A percentile compares a stretch with the other conserved stretches of the same genome.
Evolutionary conservation across 2,888 invertebrate genomes (phyloP).

Genomic region (Gastracanthus pulcherrimus): DNA sequence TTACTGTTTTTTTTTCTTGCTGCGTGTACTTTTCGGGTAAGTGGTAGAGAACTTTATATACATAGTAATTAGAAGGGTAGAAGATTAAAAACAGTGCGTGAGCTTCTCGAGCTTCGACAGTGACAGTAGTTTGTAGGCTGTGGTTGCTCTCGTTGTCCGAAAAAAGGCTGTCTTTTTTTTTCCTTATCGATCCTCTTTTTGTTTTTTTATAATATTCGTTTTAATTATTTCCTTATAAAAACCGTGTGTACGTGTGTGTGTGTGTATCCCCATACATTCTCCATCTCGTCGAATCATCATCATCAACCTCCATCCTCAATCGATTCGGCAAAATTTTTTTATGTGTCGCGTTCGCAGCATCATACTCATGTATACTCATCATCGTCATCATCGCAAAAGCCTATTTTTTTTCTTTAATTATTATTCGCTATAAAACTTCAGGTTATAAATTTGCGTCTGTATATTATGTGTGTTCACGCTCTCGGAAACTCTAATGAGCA

Average conservation of each 20-base stretch:
- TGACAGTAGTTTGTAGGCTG: constrained; percentile 56
- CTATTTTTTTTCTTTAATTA: too few species aligned
- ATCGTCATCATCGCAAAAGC: too few species aligned
- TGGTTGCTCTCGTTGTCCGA: constrained; percentile 55
- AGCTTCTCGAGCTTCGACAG: constrained; percentile 54
- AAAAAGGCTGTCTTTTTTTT: constrained; percentile 37
- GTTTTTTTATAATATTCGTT: background rate
- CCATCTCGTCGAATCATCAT: background rate
- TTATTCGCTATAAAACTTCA: constrained; percentile 36
- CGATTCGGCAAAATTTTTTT: constrained; percentile 31
- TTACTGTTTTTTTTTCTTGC: constrained; percentile 45
- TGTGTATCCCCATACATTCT: background rate
- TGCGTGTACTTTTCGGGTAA: constrained; percentile 23
- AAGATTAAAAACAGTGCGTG: constrained; percentile 54
- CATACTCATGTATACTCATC: too few species aligned
- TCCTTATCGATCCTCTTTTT: too few species aligned
- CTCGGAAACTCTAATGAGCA: constrained; percentile 44
- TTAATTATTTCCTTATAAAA: constrained; percentile 41
- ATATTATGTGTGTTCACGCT: constrained; percentile 14
- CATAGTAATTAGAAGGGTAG: constrained; percentile 50
- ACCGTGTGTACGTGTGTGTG: constrained; percentile 22
- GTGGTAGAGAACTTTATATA: constrained; percentile 53
- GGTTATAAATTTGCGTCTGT: constrained; percentile 41
- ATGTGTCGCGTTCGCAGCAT: constrained; percentile 25
- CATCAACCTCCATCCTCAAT: background rate